Percentiles rank a stretch among this genome's conserved stretches.
Evolutionary conservation across 1,140 invertebrate genomes (phyloP).

Genomic region (Macrobrachium rosenbergii): DNA sequence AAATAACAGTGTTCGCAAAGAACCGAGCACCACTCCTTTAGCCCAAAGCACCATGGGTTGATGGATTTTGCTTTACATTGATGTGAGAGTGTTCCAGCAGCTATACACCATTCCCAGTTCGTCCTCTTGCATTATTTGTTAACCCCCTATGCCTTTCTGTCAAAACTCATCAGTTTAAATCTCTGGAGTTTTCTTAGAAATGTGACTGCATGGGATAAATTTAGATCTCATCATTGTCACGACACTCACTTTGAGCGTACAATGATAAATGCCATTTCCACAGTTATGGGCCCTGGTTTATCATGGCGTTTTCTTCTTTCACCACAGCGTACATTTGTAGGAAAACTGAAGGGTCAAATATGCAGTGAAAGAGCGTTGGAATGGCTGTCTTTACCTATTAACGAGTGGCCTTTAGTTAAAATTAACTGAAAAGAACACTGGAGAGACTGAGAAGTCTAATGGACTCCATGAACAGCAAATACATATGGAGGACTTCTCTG

Average conservation of each 20-base stretch:
- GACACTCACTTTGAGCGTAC: constrained; percentile 45
- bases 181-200: constrained; percentile 37
- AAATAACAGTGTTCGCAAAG: constrained; percentile 33
- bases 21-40: constrained; percentile 12
- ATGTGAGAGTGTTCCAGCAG: constrained; percentile 61
- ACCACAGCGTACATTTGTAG: constrained; percentile 4
- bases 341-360: constrained; percentile 20
- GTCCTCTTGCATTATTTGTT: constrained; percentile 48
- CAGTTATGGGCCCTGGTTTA: neutral
- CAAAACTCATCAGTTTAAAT: constrained; percentile 30
- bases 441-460: neutral
- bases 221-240: constrained; percentile 40
- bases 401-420: neutral
- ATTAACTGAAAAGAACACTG: constrained; percentile 30
- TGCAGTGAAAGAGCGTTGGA: constrained; percentile 30
- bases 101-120: constrained; percentile 42
- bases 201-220: constrained; percentile 31
- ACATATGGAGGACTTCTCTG: neutral
- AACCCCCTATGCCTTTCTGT: constrained; percentile 44
- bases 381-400: constrained; percentile 26
- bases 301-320: neutral
- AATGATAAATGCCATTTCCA: constrained; percentile 46
- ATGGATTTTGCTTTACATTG: constrained; percentile 29
- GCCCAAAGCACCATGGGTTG: constrained; percentile 1
- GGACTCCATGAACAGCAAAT: constrained; percentile 12